phyloP scores from a whole-genome alignment of 2,113 vertebrate species.

The cattle (Bos taurus) region DNA sequence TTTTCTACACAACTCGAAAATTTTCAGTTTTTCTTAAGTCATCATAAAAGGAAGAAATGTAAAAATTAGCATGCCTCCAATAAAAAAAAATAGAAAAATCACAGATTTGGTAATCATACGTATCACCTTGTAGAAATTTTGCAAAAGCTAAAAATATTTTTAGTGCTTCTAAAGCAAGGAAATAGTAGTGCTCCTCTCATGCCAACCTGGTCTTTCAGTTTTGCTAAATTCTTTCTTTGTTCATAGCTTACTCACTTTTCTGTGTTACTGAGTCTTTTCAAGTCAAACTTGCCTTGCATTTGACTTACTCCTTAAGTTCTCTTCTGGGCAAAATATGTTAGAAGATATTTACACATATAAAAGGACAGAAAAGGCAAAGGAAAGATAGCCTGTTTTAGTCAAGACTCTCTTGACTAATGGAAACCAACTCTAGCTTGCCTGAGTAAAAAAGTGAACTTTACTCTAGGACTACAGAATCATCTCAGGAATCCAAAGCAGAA shows the following conservation, averaged over 20 bases:
- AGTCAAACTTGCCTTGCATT: neutral
- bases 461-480: neutral
- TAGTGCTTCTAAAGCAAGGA: neutral
- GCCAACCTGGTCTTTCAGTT: neutral
- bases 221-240: constrained; percentile 16
- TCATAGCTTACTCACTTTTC: neutral
- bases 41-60: neutral
- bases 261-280: neutral
- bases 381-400: neutral
- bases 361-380: neutral
- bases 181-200: neutral
- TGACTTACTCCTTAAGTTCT: neutral
- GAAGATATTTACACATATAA: neutral
- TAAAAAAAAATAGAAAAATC: neutral
- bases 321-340: neutral
- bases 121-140: neutral
- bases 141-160: neutral
- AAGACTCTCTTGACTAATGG: neutral
- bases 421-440: neutral
- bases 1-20: neutral
- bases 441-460: neutral
- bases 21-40: neutral
- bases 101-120: neutral
- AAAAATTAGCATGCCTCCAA: neutral
- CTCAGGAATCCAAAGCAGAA: neutral